Evolutionary conservation across 2,797 vertebrate species (phyloP).

Genomic region (Selene dorsalis): DNA sequence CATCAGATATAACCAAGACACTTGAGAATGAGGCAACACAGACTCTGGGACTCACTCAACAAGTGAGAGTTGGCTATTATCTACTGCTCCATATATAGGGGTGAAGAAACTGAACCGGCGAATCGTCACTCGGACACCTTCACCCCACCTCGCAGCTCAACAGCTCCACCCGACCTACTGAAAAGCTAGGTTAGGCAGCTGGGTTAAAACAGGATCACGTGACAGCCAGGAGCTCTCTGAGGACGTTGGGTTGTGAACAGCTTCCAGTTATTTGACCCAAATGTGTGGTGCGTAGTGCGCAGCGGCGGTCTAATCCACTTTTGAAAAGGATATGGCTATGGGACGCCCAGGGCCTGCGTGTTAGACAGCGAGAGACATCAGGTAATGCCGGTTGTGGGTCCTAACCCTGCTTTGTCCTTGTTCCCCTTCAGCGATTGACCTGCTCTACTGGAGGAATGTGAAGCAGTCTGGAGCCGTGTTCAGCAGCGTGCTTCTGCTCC

Average conservation of each 20-base stretch:
- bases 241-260: constrained; percentile 68
- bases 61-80: constrained; percentile 39
- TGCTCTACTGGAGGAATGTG: constrained; percentile 98
- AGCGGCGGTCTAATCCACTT: constrained; percentile 37
- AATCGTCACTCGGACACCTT: constrained; percentile 32
- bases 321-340: constrained; percentile 19
- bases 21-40: background rate
- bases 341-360: constrained; percentile 2
- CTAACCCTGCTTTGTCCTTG: constrained; percentile 49
- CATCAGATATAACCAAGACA: constrained; percentile 37
- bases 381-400: constrained; percentile 7
- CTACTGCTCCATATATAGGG: constrained; percentile 51
- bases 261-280: constrained; percentile 78
- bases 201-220: constrained; percentile 68
- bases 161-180: constrained; percentile 40
- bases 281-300: constrained; percentile 61
- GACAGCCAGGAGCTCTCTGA: constrained; percentile 56
- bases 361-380: background rate
- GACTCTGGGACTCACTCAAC: constrained; percentile 14
- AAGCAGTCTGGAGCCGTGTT: constrained; percentile 96
- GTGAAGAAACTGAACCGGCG: constrained; percentile 39
- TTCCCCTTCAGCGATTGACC: constrained; percentile 89
- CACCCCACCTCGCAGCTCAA: background rate
- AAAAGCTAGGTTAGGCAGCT: constrained; percentile 73
- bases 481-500: constrained; percentile 93